phyloP scores from a whole-genome alignment of 2,113 vertebrate species.

The Amphiprion ocellaris region DNA sequence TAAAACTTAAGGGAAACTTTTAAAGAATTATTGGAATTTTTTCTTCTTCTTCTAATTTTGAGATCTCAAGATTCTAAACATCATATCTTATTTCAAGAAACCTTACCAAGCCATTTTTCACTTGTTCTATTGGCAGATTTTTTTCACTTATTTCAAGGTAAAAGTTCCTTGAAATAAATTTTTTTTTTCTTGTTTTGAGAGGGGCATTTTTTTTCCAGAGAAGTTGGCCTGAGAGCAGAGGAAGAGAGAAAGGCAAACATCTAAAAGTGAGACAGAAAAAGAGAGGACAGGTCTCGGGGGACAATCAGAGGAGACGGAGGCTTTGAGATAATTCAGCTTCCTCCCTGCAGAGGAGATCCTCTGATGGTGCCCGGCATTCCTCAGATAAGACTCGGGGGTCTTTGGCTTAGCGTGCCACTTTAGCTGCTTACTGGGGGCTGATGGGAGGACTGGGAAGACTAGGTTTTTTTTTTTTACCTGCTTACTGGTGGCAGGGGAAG shows the following conservation, averaged over 20 bases:
- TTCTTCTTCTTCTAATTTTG: too few species aligned
- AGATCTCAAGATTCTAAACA: too few species aligned
- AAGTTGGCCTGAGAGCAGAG: not conserved
- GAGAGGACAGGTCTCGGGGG: constrained; percentile 41
- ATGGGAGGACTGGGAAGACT: constrained; percentile 24
- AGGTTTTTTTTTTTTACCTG: constrained; percentile 42
- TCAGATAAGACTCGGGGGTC: constrained; percentile 73
- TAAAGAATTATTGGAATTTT: too few species aligned
- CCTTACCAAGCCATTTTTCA: too few species aligned
- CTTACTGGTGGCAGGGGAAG: constrained; percentile 43
- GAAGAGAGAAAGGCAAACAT: constrained; percentile 45
- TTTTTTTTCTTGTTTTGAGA: too few species aligned
- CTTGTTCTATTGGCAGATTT: too few species aligned
- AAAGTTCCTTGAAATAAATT: too few species aligned
- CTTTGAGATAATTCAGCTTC: constrained; percentile 70
- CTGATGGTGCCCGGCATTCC: constrained; percentile 74
- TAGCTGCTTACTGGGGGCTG: constrained; percentile 65
- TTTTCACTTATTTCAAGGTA: too few species aligned
- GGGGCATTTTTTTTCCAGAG: too few species aligned
- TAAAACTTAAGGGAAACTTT: too few species aligned
- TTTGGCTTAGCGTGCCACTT: constrained; percentile 76
- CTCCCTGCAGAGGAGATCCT: constrained; percentile 71
- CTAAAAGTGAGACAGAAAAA: constrained; percentile 48
- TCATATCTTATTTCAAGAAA: too few species aligned
- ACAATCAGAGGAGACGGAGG: constrained; percentile 66